Conservation (phyloP, 1,140 invertebrate genomes). For the Meloidogyne floridensis region DNA sequence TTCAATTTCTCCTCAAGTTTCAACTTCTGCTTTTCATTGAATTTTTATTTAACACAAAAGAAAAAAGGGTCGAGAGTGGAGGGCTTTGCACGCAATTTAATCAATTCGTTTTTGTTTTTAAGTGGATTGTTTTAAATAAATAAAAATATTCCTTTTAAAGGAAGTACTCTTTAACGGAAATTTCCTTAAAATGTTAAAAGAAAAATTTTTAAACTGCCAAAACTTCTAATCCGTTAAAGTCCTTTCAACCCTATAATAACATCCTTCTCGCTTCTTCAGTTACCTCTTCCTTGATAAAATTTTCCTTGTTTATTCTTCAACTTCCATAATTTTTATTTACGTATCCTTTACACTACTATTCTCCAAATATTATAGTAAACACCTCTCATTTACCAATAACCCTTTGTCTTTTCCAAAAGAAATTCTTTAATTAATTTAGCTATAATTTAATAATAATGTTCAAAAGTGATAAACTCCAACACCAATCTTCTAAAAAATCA, state of each 20-base stretch:
- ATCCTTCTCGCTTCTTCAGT: too few relatives aligned
- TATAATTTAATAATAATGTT: conserved; percentile 19
- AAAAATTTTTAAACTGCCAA: too few relatives aligned
- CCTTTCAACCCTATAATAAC: too few relatives aligned
- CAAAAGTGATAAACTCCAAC: conserved; percentile 24
- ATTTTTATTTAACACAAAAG: not conserved
- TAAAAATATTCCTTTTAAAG: not conserved
- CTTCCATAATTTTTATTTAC: too few relatives aligned
- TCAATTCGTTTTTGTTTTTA: not conserved
- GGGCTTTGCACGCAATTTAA: not conserved
- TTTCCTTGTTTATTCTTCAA: too few relatives aligned
- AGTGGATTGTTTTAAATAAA: not conserved
- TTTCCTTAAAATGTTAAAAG: too few relatives aligned
- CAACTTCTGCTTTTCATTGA: conserved; percentile 9
- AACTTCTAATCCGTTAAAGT: too few relatives aligned
- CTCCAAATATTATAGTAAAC: too few relatives aligned
- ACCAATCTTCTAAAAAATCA: conserved; percentile 12
- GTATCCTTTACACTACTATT: too few relatives aligned
- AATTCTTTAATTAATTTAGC: not conserved
- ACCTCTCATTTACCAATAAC: too few relatives aligned
- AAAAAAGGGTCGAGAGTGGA: not conserved
- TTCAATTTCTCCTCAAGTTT: conserved; percentile 16
- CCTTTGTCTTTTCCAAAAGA: too few relatives aligned
- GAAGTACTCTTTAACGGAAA: not conserved
- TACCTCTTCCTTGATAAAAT: too few relatives aligned